phyloP scores from a whole-genome alignment of 2,888 invertebrate species.

The Tenthredo amoena region DNA sequence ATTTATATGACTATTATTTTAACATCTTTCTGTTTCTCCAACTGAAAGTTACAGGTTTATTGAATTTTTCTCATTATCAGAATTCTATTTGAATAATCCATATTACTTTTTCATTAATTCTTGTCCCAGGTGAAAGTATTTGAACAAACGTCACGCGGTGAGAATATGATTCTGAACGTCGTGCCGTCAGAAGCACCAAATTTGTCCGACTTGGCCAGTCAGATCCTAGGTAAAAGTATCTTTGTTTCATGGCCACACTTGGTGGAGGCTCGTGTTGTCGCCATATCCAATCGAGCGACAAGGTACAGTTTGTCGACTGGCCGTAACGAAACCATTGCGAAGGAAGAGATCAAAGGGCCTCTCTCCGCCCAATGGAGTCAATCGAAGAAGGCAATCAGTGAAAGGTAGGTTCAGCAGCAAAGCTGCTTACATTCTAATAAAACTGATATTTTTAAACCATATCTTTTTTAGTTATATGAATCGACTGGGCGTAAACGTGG shows the following conservation, averaged over 20 bases:
- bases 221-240: conserved; percentile 86
- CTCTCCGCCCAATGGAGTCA: conserved; percentile 63
- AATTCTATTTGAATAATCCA: too few relatives aligned
- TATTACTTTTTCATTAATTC: conserved; percentile 47
- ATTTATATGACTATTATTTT: too few relatives aligned
- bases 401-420: conserved; percentile 79
- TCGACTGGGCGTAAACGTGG: conserved; percentile 89
- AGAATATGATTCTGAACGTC: conserved; percentile 90
- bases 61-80: too few relatives aligned
- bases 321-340: conserved; percentile 60
- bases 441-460: conserved; percentile 55
- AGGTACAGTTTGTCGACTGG: conserved; percentile 54
- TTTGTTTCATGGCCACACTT: conserved; percentile 97
- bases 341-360: conserved; percentile 62
- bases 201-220: conserved; percentile 80
- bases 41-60: background rate
- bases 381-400: conserved; percentile 80
- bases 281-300: conserved; percentile 81
- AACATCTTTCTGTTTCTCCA: background rate
- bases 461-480: conserved; percentile 82
- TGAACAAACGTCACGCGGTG: conserved; percentile 89
- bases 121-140: conserved; percentile 91
- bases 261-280: conserved; percentile 87
- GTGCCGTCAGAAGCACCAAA: conserved; percentile 76
- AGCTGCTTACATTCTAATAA: background rate